Conservation (phyloP, 2,113 vertebrate genomes). For the Prolemur simus region DNA sequence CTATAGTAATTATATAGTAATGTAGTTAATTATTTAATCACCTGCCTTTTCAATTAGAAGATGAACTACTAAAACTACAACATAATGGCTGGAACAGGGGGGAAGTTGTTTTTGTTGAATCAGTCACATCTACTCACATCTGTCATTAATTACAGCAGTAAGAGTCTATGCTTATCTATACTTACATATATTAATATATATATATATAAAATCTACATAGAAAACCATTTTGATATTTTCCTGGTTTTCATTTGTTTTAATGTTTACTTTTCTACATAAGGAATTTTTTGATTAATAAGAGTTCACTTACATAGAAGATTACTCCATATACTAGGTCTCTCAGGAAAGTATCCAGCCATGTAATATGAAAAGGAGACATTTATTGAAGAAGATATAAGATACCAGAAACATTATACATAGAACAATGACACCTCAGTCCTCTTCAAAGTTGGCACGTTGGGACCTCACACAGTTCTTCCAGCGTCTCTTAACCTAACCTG, state of each 20-base stretch:
- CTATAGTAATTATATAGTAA: not conserved
- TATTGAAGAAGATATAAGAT: too few relatives aligned
- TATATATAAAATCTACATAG: not conserved
- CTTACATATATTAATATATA: not conserved
- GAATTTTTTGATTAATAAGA: not conserved
- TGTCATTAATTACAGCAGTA: not conserved
- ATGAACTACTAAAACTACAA: not conserved
- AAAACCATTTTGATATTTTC: not conserved
- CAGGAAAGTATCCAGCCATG: too few relatives aligned
- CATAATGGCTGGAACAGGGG: not conserved
- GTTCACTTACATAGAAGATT: not conserved
- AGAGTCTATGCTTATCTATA: not conserved
- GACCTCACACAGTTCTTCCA: too few relatives aligned
- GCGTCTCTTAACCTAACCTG: too few relatives aligned
- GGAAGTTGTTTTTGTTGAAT: not conserved
- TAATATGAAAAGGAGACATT: too few relatives aligned
- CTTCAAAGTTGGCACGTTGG: too few relatives aligned
- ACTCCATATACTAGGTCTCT: not conserved
- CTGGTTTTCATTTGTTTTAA: not conserved
- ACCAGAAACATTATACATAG: too few relatives aligned
- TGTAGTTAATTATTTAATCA: not conserved
- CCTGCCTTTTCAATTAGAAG: not conserved
- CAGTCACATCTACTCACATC: not conserved
- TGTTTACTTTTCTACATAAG: not conserved
- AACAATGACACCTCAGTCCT: too few relatives aligned